Evolutionary conservation across 1,140 invertebrate species (phyloP), one percentile per base, ranked within the genome.

Genomic region (Drosophila ambigua): DNA sequence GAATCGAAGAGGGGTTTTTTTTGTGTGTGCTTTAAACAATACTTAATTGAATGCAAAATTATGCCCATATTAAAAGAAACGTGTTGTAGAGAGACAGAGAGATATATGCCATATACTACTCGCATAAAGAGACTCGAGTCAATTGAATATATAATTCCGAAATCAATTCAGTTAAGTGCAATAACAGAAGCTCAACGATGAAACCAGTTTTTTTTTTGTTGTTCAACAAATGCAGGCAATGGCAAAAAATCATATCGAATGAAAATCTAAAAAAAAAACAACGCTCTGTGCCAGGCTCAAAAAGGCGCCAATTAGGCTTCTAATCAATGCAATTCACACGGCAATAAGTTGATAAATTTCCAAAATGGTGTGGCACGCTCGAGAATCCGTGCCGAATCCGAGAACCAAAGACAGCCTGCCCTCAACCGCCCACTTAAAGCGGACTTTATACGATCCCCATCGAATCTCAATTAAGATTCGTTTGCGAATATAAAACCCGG

Each of bases 381-480:
- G 78, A 81, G 78, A 51, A 31, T 35, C 67, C 44, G 44, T 7
- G 48, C 28, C 51, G 43, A 54, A 64, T 57, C 57, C 15, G 13
- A 20, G 44, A 26, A 4, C 48, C 15, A 46, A 59, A 44, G 24
- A 43, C 31, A 13, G 15, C 46, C 35, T 49, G 0, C 50, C 66
- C 46, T 31, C 60, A 44, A 44, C 57, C 79, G 43, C 75, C 75
- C 71, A 83, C 69, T 82, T 83, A 79, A 57, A 49, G 23, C 57
- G 8, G 35, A 28, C 58, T 49, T 79, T 78, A 69, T 69, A 58
- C 31, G 51, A 68, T 71, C 67, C 67, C 44, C 24, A 39, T 24
- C 66, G 64, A 71, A 69, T 71, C 64, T 11, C 31, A 74, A 82
- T 82, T 82, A 83, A 69, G 74, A 78, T 57, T 64, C 69, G 79